Percentiles rank a stretch among this genome's conserved stretches.
phyloP scores from a whole-genome alignment of 2,113 vertebrate genomes.

The Varanus salvator region DNA sequence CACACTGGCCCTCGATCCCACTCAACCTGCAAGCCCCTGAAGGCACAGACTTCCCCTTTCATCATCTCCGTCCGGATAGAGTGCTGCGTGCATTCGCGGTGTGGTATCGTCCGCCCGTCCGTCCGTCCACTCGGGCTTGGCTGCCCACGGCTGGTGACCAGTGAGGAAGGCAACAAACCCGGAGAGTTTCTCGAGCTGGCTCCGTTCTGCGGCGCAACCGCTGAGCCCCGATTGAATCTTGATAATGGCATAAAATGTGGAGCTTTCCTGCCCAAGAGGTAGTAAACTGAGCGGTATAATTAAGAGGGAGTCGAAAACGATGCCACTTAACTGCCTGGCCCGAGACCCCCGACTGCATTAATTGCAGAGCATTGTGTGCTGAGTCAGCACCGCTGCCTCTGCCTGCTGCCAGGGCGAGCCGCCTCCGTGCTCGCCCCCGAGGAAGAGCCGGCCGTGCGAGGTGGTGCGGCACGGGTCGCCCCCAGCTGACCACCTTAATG shows the following conservation, averaged over 20 bases:
- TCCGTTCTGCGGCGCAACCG: background rate
- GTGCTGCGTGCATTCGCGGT: no score
- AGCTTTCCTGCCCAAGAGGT: rapidly evolving
- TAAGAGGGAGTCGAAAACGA: background rate
- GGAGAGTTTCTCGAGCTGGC: background rate
- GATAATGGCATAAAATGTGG: background rate
- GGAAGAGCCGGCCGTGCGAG: background rate
- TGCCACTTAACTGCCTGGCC: background rate
- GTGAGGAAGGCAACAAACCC: rapidly evolving
- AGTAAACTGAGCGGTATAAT: background rate
- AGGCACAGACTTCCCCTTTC: background rate
- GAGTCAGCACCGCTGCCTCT: background rate
- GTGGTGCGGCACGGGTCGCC: background rate
- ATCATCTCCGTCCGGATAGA: background rate
- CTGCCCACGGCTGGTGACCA: background rate
- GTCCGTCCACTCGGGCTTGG: background rate
- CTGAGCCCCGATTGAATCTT: background rate
- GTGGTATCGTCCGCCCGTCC: no score
- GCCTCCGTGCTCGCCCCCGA: background rate
- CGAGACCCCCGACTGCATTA: constrained; percentile 17
- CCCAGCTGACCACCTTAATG: constrained; percentile 42
- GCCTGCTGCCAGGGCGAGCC: background rate
- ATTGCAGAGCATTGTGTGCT: constrained; percentile 18
- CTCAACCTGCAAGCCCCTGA: background rate
- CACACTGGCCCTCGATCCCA: background rate